A percentile compares a stretch with the other conserved stretches of the same genome.
Evolutionary conservation across 2,113 vertebrate genomes (phyloP).

Genomic region (Progne subis): DNA sequence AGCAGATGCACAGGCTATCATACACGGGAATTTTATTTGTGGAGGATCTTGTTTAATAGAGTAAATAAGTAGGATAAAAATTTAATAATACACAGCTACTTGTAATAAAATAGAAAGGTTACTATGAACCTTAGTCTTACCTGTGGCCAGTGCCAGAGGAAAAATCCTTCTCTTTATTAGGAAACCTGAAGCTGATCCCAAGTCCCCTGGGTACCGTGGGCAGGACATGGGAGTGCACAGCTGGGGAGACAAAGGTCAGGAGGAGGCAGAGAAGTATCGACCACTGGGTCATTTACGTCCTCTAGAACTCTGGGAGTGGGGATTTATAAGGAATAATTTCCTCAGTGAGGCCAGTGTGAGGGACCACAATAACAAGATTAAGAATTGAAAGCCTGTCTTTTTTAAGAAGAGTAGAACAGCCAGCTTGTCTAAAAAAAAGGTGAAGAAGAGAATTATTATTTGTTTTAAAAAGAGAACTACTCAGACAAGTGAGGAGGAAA

Average conservation of each 20-base stretch:
- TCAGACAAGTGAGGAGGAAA: neutral
- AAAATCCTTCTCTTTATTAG: neutral
- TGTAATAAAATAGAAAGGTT: neutral
- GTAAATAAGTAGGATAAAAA: neutral
- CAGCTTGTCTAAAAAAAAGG: neutral
- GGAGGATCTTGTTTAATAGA: neutral
- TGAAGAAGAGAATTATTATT: neutral
- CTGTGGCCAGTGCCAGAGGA: neutral
- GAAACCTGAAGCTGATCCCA: neutral
- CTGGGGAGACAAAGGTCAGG: neutral
- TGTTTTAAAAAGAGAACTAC: neutral
- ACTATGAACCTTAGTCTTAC: neutral
- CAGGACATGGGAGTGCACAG: neutral
- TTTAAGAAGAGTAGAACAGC: neutral
- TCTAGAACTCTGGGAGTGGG: neutral
- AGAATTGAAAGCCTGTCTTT: neutral
- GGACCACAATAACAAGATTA: neutral
- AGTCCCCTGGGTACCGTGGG: neutral
- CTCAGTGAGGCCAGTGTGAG: neutral
- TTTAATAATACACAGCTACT: neutral
- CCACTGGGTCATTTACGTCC: neutral
- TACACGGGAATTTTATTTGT: neutral
- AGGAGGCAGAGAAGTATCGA: neutral
- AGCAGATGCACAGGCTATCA: neutral
- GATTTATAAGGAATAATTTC: neutral